These are phyloP conservation scores for Scelioninae gen. 1 DNA, from an alignment of 2,888 invertebrate species.

Conservation along the genomic window DNA sequence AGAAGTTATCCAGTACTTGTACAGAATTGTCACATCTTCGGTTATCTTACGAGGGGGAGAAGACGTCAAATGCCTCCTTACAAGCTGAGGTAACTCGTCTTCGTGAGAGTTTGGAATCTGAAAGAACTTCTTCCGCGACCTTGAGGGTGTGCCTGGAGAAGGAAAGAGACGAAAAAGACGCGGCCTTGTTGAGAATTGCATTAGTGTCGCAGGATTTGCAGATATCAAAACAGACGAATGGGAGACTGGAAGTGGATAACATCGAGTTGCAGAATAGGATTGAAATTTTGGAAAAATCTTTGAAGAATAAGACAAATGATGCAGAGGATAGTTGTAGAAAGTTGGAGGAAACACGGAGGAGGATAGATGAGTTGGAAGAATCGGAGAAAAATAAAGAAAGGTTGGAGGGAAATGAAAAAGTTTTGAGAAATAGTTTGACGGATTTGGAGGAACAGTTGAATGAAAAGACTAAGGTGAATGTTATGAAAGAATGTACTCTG, in stretches of 20 bases:
- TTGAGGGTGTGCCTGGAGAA: constrained; percentile 79
- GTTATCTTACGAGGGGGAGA: constrained; percentile 77
- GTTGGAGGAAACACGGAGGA: constrained; percentile 82
- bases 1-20: constrained; percentile 73
- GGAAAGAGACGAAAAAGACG: constrained; percentile 91
- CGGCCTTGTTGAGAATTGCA: constrained; percentile 90
- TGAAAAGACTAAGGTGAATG: constrained; percentile 88
- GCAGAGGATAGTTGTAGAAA: constrained; percentile 76
- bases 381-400: constrained; percentile 82
- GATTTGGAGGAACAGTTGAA: constrained; percentile 87
- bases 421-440: constrained; percentile 85
- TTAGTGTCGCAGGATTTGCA: constrained; percentile 93
- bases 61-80: constrained; percentile 78
- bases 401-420: constrained; percentile 84
- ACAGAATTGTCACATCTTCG: constrained; percentile 76
- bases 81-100: constrained; percentile 78
- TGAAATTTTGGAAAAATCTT: constrained; percentile 85
- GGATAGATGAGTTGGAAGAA: constrained; percentile 85
- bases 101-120: constrained; percentile 78
- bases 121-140: constrained; percentile 75
- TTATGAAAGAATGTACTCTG: too few relatives aligned
- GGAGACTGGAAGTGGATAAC: constrained; percentile 88
- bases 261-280: constrained; percentile 87
- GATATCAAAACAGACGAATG: constrained; percentile 89
- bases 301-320: constrained; percentile 86